Conservation (phyloP, 1,140 invertebrate genomes). For the Ceratina japonica region DNA sequence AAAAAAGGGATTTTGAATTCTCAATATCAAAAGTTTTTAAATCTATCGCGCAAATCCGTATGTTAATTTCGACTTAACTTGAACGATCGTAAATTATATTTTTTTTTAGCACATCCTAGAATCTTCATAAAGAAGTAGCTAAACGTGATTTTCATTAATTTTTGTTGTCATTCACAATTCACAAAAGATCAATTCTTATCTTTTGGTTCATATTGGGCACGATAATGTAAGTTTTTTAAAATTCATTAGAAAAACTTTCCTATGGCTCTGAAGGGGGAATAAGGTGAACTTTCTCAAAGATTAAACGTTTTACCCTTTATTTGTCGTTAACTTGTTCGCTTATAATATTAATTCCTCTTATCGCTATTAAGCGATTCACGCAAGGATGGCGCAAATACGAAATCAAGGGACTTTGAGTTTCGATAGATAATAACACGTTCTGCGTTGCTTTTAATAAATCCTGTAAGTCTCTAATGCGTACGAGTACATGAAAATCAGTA, state of each 20-base stretch:
- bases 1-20: background rate
- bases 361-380: background rate
- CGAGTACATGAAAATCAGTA: conserved; percentile 50
- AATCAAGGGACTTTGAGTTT: conserved; percentile 7
- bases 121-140: too few relatives aligned
- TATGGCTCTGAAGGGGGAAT: background rate
- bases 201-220: too few relatives aligned
- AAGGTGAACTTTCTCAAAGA: conserved; percentile 1
- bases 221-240: too few relatives aligned
- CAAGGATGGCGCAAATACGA: conserved; percentile 1
- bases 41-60: background rate
- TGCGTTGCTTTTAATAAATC: background rate
- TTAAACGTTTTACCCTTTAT: conserved; percentile 36
- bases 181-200: too few relatives aligned
- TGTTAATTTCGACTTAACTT: background rate
- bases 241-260: too few relatives aligned
- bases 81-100: too few relatives aligned
- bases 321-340: conserved; percentile 24
- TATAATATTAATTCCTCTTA: conserved; percentile 29
- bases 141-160: too few relatives aligned
- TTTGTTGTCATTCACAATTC: too few relatives aligned
- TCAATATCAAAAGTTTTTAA: background rate
- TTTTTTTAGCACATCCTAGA: too few relatives aligned
- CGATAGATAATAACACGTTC: background rate
- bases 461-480: conserved; percentile 16